Base-by-base conservation (phyloP, 2,797 vertebrate species). In the Chromobotia macracanthus region DNA sequence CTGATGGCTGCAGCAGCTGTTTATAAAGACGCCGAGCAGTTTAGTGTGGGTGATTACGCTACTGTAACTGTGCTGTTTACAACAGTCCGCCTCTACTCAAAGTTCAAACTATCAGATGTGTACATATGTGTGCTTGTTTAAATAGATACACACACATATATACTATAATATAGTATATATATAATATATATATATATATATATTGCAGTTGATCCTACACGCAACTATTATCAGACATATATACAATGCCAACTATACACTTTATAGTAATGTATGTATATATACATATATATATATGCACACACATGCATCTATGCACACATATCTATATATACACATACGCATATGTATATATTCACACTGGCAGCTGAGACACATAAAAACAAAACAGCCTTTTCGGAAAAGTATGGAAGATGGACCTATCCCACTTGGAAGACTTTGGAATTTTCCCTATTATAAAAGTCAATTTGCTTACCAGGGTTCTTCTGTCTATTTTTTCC, bases 1-100 rank as follows among this genome's bases (percentile, higher is more conserved):
- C 85, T 85, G 85, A 86, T 84, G 77, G 82, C 79, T 78, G 60
- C 73, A 77, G 63, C 76, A 86, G 84, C 83, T 87, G 88, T 90
- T 90, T 90, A 88, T 86, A 89, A 81, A 86, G 82, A 84, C 61
- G 31, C 46, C 18, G 74, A 55, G 65, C 69, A 65, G 63, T 82
- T 84, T 80, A 83, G 72, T 48, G 56, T 25, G 10, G 63, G 76
- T 72, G 81, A 81, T 81, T 84, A 77, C 44, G 83, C 79, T 83
- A 78, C 85, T 75, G 76, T 83, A 83, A 72, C 58, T 63, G 68
- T 65, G 5, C 56, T 35, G 69, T 83, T 85, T 79, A 83, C 81
- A 75, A 79, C 75, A 72, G 55, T 46, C 56, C 0, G 67, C 19
- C 72, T 28, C 75, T 21, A 72, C 16, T 56, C 56, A 18, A 31